A percentile compares a stretch with the other conserved stretches of the same genome.
Evolutionary conservation across 2,797 vertebrate genomes (phyloP).

Genomic region (Leptodactylus fallax): DNA sequence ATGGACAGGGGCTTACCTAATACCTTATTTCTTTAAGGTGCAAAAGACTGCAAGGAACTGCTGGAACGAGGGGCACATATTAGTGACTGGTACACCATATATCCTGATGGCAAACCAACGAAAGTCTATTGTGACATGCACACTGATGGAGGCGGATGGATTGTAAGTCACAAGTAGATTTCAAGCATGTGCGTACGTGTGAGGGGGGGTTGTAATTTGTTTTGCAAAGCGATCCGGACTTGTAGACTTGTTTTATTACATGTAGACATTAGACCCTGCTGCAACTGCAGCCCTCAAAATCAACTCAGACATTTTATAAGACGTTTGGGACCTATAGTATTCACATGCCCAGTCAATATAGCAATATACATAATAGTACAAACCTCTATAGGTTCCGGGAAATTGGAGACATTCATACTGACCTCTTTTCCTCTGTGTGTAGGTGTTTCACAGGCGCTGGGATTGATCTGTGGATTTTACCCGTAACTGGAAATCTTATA

Average conservation of each 20-base stretch:
- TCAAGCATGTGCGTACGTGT: too few species aligned
- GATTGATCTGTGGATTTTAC: slow-evolving; percentile 13
- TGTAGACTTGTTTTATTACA: too few species aligned
- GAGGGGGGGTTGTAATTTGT: too few species aligned
- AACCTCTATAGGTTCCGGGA: neutral
- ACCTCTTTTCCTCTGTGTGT: neutral
- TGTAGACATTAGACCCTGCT: too few species aligned
- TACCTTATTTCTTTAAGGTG: neutral
- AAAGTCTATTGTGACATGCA: slow-evolving; percentile 9
- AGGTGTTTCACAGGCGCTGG: neutral
- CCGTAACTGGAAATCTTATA: slow-evolving; percentile 16
- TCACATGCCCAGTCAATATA: too few species aligned
- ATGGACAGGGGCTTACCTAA: too few species aligned
- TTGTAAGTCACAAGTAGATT: neutral
- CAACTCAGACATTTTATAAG: too few species aligned
- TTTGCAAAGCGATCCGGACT: too few species aligned
- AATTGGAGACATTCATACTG: neutral
- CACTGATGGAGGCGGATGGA: neutral
- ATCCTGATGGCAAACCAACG: neutral
- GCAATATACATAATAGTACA: too few species aligned
- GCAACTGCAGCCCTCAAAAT: too few species aligned
- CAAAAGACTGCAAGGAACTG: slow-evolving; percentile 32
- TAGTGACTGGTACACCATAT: slow-evolving; percentile 36
- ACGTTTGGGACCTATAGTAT: too few species aligned
- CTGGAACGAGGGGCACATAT: neutral